Evolutionary conservation across 2,113 vertebrate genomes (phyloP).

Genomic region (Elanus axillaris): DNA sequence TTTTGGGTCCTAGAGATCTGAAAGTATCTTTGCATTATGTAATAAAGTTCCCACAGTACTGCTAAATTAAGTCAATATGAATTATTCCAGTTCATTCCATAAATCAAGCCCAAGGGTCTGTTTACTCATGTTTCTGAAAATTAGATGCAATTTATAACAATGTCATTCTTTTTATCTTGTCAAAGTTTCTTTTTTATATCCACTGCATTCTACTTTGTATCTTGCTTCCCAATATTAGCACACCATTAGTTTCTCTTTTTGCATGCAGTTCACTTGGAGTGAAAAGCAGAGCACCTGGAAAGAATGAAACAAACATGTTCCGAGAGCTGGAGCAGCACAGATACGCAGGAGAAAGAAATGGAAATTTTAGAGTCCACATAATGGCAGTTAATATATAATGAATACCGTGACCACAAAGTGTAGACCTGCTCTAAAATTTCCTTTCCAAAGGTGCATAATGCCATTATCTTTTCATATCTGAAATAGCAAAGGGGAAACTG

Average conservation of each 20-base stretch:
- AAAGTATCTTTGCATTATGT: background rate
- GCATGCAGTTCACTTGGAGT: background rate
- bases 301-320: background rate
- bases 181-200: background rate
- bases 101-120: constrained; percentile 13
- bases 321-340: background rate
- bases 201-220: background rate
- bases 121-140: constrained; percentile 29
- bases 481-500: background rate
- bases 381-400: background rate
- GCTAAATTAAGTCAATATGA: background rate
- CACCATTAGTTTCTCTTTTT: background rate
- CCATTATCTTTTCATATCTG: background rate
- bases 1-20: background rate
- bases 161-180: background rate
- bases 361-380: background rate
- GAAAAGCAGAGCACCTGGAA: background rate
- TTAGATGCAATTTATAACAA: background rate
- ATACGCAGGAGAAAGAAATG: background rate
- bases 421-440: background rate
- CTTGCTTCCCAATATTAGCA: background rate
- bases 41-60: background rate
- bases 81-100: constrained; percentile 12
- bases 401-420: background rate
- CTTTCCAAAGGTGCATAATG: background rate